These are phyloP conservation scores for Nibea coibor DNA, from an alignment of 2,113 vertebrate genomes.

Conservation along the genomic window DNA sequence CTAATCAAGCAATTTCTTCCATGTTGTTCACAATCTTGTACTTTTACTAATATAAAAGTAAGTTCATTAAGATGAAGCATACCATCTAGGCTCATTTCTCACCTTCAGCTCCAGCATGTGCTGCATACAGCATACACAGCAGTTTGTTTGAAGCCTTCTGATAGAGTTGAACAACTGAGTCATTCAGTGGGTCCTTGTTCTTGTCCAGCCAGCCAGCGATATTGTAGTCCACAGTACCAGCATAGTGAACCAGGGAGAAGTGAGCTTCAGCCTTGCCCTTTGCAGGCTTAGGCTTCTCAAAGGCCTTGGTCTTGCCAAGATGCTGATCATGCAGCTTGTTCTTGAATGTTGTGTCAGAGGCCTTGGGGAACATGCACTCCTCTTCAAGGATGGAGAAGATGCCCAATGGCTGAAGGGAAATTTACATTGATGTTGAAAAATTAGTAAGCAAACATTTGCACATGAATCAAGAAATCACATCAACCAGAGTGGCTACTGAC, in stretches of 20 bases:
- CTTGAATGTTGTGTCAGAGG: conserved; percentile 87
- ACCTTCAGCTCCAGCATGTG: conserved; percentile 57
- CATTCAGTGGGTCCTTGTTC: conserved; percentile 94
- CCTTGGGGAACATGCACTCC: conserved; percentile 80
- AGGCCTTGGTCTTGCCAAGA: conserved; percentile 88
- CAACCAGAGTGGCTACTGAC: conserved; percentile 55
- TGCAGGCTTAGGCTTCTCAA: conserved; percentile 91
- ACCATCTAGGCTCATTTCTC: not conserved
- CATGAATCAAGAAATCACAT: not conserved
- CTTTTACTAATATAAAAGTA: too few species aligned
- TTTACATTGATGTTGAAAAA: not conserved
- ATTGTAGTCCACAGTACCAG: conserved; percentile 92
- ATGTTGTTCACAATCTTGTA: too few species aligned
- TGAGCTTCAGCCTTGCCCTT: conserved; percentile 91
- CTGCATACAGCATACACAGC: conserved; percentile 42
- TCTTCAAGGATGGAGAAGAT: conserved; percentile 85
- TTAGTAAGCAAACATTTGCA: not conserved
- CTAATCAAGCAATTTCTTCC: too few species aligned
- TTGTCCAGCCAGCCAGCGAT: conserved; percentile 92
- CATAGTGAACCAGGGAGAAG: conserved; percentile 90
- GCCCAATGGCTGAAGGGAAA: conserved; percentile 82
- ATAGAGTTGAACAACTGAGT: conserved; percentile 88
- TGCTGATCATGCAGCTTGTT: conserved; percentile 94
- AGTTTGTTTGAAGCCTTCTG: conserved; percentile 78
- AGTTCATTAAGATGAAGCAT: too few species aligned